These are phyloP conservation scores for Drosophila paranaensis DNA, from an alignment of 2,888 invertebrate genomes.

Conservation along the genomic window DNA sequence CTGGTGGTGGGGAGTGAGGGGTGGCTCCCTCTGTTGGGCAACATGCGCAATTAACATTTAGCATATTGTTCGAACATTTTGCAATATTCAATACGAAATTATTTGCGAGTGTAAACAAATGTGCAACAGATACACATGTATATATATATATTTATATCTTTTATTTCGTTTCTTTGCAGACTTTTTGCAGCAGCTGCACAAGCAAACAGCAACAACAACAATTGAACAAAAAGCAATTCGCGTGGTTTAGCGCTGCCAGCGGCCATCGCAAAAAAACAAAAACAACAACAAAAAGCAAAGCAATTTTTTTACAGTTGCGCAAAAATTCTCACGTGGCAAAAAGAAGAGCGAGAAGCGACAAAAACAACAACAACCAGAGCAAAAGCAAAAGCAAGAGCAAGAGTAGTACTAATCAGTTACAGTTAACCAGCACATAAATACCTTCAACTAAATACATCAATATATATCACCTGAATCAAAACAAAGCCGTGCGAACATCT, in stretches of 20 bases:
- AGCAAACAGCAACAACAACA: constrained; percentile 25
- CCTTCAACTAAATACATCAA: constrained; percentile 1
- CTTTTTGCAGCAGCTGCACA: constrained; percentile 42
- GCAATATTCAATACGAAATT: constrained; percentile 7
- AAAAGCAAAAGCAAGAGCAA: not conserved
- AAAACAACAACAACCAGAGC: constrained; percentile 1
- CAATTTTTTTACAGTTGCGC: constrained; percentile 50
- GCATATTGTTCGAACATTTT: constrained; percentile 23
- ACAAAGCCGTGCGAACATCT: constrained; percentile 13
- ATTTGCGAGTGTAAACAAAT: constrained; percentile 9
- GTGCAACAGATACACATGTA: not conserved
- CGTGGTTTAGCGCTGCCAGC: constrained; percentile 58
- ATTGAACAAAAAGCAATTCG: constrained; percentile 28
- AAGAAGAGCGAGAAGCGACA: constrained; percentile 18
- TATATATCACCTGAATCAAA: constrained; percentile 11
- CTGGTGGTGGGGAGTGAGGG: constrained; percentile 5
- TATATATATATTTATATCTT: constrained; percentile 18
- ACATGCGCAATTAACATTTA: constrained; percentile 44
- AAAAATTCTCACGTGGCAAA: constrained; percentile 63
- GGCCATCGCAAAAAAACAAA: constrained; percentile 56
- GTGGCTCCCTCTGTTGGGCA: constrained; percentile 21
- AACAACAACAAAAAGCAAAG: constrained; percentile 25
- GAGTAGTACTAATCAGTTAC: constrained; percentile 21
- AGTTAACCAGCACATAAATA: constrained; percentile 20
- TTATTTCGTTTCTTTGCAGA: constrained; percentile 42